These are phyloP conservation scores for Hephaestus fuliginosus DNA, from an alignment of 2,797 vertebrate species.

Conservation along the genomic window DNA sequence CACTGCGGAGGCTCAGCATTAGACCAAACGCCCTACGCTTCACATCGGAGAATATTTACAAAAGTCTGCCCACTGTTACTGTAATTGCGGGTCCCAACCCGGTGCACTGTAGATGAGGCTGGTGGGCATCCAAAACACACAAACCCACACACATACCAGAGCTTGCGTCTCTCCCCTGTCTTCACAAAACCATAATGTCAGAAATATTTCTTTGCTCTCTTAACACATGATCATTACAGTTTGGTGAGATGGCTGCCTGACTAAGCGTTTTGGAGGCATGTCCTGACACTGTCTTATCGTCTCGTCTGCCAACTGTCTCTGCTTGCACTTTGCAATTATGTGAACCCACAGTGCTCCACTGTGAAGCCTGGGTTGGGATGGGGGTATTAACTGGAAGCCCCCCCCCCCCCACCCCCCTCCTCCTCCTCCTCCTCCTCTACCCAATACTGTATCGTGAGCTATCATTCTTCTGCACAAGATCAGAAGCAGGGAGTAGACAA, in stretches of 20 bases:
- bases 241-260: slow-evolving; percentile 79
- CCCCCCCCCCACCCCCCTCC: not conserved
- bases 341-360: slow-evolving; percentile 62
- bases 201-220: slow-evolving; percentile 78
- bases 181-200: slow-evolving; percentile 79
- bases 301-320: slow-evolving; percentile 77
- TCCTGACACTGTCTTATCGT: slow-evolving; percentile 71
- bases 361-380: slow-evolving; percentile 46
- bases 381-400: slow-evolving; percentile 43
- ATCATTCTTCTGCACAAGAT: slow-evolving; percentile 27
- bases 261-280: slow-evolving; percentile 81
- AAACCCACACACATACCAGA: slow-evolving; percentile 75
- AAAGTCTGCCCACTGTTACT: slow-evolving; percentile 66
- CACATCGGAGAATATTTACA: slow-evolving; percentile 69
- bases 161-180: slow-evolving; percentile 63
- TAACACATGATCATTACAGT: slow-evolving; percentile 82
- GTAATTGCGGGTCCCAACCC: slow-evolving; percentile 74
- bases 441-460: slow-evolving; percentile 6
- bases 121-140: slow-evolving; percentile 77
- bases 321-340: slow-evolving; percentile 81
- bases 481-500: slow-evolving; percentile 10
- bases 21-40: slow-evolving; percentile 60
- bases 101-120: slow-evolving; percentile 67
- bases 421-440: slow-evolving; percentile 3
- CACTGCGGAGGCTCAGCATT: slow-evolving; percentile 43